These are phyloP conservation scores for Sinocyclocheilus anshuiensis DNA, from an alignment of 2,113 vertebrate genomes.

Conservation along the genomic window DNA sequence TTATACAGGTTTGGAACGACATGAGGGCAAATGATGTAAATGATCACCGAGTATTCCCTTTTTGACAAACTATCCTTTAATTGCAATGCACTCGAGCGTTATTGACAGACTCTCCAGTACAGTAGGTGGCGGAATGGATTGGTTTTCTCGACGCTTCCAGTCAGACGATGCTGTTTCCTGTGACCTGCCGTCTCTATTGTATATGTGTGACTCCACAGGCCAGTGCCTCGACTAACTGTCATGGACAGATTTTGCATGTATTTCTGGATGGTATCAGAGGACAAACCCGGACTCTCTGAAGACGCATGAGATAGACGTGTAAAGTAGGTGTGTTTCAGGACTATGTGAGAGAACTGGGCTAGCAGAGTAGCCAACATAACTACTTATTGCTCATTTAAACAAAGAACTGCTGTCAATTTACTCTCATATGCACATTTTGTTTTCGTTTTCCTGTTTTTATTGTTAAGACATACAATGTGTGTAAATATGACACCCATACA, in stretches of 20 bases:
- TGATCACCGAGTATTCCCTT: no score
- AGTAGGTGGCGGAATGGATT: constrained; percentile 7
- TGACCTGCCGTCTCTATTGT: neutral
- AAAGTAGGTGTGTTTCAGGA: neutral
- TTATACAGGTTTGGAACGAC: no score
- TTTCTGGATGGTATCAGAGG: neutral
- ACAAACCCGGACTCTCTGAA: neutral
- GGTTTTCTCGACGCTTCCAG: neutral
- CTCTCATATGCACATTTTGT: neutral
- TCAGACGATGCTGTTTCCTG: neutral
- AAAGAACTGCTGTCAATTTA: neutral
- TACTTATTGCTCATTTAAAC: neutral
- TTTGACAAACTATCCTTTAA: no score
- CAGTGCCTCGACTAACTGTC: neutral
- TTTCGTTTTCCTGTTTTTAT: neutral
- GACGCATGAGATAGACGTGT: neutral
- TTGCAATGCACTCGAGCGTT: no score
- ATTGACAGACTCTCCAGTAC: constrained; percentile 9
- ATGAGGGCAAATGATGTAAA: no score
- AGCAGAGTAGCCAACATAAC: constrained; percentile 13
- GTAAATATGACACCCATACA: neutral
- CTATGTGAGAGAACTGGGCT: neutral
- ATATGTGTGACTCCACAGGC: neutral
- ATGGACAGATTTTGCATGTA: neutral
- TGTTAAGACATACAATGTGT: neutral